These are phyloP conservation scores for Channallabes apus DNA, from an alignment of 2,797 vertebrate genomes.

Conservation along the genomic window DNA sequence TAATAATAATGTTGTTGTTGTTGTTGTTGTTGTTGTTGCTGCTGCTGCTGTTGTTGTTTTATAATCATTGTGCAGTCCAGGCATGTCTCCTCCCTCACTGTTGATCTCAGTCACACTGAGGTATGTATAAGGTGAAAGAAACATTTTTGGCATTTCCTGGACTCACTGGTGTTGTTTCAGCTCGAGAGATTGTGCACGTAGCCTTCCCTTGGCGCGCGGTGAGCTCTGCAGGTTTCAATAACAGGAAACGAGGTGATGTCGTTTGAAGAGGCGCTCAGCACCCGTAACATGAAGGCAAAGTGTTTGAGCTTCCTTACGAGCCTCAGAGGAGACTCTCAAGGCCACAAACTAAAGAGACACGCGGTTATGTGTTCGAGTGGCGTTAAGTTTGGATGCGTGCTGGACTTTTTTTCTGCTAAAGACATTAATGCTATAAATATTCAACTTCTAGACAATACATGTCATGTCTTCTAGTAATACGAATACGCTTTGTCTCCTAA, in stretches of 20 bases:
- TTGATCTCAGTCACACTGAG: neutral
- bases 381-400: neutral
- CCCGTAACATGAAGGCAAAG: constrained; percentile 47
- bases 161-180: constrained; percentile 19
- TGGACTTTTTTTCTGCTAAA: neutral
- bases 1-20: no score
- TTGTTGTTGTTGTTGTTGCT: neutral
- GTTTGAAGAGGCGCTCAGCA: constrained; percentile 52
- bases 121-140: constrained; percentile 15
- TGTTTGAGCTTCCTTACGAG: constrained; percentile 67
- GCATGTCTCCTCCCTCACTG: neutral
- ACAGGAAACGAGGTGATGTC: constrained; percentile 76
- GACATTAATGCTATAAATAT: constrained; percentile 1
- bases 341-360: constrained; percentile 31
- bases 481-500: neutral
- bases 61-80: neutral
- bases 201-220: constrained; percentile 43
- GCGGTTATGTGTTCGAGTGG: neutral
- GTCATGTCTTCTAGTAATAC: neutral
- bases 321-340: constrained; percentile 64
- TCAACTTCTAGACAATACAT: neutral
- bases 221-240: constrained; percentile 69
- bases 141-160: constrained; percentile 54
- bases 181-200: constrained; percentile 55
- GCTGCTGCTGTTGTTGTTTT: neutral